Evolutionary conservation across 2,113 vertebrate species (phyloP).

Genomic region (Daubentonia madagascariensis): DNA sequence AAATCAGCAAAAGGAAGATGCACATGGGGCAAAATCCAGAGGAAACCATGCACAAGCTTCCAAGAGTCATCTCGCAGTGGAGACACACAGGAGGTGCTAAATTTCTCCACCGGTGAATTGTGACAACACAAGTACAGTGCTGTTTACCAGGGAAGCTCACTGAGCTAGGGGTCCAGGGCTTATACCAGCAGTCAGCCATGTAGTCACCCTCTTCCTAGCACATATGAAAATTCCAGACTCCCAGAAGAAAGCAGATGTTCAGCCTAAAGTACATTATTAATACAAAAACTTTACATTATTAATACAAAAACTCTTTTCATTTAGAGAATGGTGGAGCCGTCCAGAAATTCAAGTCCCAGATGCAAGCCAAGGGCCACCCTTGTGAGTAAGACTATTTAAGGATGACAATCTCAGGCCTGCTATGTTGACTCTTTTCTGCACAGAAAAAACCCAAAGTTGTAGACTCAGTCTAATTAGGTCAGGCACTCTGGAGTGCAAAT

Average conservation of each 20-base stretch:
- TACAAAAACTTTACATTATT: background rate
- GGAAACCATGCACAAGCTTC: background rate
- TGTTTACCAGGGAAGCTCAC: background rate
- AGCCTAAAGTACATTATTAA: background rate
- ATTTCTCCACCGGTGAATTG: background rate
- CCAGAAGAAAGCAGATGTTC: background rate
- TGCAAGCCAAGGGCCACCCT: background rate
- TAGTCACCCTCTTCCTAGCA: background rate
- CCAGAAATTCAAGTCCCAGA: background rate
- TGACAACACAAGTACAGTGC: background rate
- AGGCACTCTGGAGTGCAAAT: background rate
- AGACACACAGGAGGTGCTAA: background rate
- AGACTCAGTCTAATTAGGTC: background rate
- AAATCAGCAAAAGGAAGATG: background rate
- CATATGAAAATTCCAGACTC: background rate
- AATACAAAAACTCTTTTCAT: background rate
- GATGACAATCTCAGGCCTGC: background rate
- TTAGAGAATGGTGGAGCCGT: background rate
- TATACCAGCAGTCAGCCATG: no score
- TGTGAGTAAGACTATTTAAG: background rate
- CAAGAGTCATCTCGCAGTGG: background rate
- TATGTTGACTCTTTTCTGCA: background rate
- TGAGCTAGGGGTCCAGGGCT: background rate
- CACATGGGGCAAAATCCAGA: background rate
- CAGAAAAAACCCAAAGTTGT: background rate